phyloP scores from a whole-genome alignment of 2,113 vertebrate species.

The Numenius arquata region DNA sequence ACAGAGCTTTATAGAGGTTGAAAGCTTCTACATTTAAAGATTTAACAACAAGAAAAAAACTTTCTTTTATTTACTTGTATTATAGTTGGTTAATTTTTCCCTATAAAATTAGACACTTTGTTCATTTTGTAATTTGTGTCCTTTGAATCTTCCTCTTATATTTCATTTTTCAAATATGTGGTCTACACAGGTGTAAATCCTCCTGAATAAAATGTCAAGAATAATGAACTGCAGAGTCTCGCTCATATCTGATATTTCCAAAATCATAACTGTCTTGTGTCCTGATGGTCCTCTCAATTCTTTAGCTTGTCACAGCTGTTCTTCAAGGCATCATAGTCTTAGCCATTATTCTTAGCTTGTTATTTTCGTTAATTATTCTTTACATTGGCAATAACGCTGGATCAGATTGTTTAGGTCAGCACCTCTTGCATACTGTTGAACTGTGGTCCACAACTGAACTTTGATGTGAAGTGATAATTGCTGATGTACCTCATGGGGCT shows the following conservation, averaged over 20 bases:
- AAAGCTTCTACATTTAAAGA: neutral
- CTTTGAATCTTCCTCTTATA: neutral
- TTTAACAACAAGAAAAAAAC: neutral
- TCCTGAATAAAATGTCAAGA: neutral
- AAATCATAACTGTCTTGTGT: neutral
- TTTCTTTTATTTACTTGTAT: neutral
- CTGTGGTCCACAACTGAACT: neutral
- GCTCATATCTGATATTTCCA: neutral
- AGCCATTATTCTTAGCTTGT: neutral
- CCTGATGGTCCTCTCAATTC: neutral
- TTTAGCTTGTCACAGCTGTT: neutral
- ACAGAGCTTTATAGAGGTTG: neutral
- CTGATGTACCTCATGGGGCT: neutral
- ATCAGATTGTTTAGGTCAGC: neutral
- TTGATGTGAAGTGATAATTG: neutral
- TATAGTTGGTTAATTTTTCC: neutral
- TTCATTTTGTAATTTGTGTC: neutral
- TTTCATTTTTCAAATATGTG: neutral
- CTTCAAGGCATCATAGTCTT: neutral
- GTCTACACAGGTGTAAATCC: neutral
- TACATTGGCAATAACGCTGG: neutral
- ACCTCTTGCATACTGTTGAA: neutral
- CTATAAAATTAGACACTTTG: neutral
- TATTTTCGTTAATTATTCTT: neutral
- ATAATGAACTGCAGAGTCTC: neutral